These are phyloP conservation scores for Lasiurus cinereus DNA, from an alignment of 2,113 vertebrate species.

Conservation along the genomic window DNA sequence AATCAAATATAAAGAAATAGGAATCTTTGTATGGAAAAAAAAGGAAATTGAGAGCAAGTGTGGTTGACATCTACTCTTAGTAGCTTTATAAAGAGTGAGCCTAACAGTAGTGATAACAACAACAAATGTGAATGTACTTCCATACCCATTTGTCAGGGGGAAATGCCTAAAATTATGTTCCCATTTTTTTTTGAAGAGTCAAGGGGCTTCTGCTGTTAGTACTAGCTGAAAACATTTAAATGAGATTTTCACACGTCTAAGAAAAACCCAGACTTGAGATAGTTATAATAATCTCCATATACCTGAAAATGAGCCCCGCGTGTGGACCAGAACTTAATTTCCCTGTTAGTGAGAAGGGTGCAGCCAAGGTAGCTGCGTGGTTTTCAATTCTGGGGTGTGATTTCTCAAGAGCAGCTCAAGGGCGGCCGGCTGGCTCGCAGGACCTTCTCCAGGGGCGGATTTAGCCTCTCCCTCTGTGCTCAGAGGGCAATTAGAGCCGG, in stretches of 20 bases:
- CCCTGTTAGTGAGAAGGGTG: neutral
- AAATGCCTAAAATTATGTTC: neutral
- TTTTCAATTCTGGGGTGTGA: neutral
- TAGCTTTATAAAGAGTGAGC: neutral
- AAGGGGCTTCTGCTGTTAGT: neutral
- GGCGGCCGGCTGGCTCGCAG: neutral
- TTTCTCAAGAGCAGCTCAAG: neutral
- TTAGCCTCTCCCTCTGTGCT: neutral
- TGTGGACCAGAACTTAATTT: neutral
- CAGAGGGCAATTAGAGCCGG: neutral
- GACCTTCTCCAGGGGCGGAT: neutral
- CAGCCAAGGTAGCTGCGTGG: neutral
- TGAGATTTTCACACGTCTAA: neutral
- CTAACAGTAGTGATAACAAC: no score
- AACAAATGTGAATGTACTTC: neutral
- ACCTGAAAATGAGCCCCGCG: neutral
- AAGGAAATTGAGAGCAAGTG: neutral
- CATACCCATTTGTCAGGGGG: neutral
- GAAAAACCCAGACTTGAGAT: neutral
- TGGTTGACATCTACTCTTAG: neutral
- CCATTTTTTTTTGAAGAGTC: constrained; percentile 13
- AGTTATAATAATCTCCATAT: neutral
- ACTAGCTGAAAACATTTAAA: constrained; percentile 24
- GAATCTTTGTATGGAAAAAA: neutral
- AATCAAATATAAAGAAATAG: no score